These are phyloP conservation scores for Trissoscelio sp. DNA, from an alignment of 2,888 invertebrate genomes.

Conservation along the genomic window DNA sequence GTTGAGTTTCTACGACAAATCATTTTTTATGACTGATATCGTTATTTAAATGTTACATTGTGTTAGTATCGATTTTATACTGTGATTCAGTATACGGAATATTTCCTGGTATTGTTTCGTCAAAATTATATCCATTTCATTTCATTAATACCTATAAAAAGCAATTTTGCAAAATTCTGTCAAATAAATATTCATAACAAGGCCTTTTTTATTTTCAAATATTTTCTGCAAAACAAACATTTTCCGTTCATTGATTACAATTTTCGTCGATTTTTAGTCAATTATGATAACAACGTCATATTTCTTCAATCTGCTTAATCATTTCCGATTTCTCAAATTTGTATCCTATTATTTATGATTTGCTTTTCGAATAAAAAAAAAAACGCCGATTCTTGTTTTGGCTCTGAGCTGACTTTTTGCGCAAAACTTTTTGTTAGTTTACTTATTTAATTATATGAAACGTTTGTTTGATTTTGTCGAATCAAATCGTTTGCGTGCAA, in stretches of 20 bases:
- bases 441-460: neutral
- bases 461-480: neutral
- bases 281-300: slow-evolving; percentile 23
- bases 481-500: neutral
- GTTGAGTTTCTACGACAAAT: slow-evolving; percentile 28
- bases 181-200: no score
- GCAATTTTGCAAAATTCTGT: no score
- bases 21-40: slow-evolving; percentile 19
- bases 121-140: neutral
- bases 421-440: neutral
- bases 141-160: no score
- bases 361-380: slow-evolving; percentile 2
- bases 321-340: slow-evolving; percentile 41
- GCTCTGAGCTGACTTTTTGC: neutral
- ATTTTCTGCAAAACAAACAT: no score
- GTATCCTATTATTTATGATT: slow-evolving; percentile 21
- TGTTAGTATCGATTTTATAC: slow-evolving; percentile 12
- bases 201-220: no score
- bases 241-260: no score
- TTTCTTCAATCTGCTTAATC: slow-evolving; percentile 13
- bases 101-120: slow-evolving; percentile 13
- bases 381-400: neutral
- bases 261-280: slow-evolving; percentile 5
- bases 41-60: slow-evolving; percentile 18
- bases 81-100: neutral